phyloP scores from a whole-genome alignment of 2,888 invertebrate species.

The Protonemura montana region DNA sequence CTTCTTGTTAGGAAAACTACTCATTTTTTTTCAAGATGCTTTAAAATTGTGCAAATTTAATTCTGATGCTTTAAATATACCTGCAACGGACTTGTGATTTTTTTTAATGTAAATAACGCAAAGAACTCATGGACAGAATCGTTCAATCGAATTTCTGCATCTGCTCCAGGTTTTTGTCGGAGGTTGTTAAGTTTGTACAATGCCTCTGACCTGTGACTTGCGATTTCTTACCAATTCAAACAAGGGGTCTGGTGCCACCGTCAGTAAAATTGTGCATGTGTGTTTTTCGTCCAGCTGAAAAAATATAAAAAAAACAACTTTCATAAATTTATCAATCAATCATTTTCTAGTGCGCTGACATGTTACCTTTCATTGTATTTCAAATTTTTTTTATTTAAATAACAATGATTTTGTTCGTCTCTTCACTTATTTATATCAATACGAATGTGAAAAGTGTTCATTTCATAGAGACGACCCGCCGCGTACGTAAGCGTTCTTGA shows the following conservation, averaged over 20 bases:
- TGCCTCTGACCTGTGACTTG: background rate
- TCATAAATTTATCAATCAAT: background rate
- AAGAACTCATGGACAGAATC: background rate
- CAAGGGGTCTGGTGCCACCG: background rate
- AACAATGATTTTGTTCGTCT: background rate
- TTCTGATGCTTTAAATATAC: background rate
- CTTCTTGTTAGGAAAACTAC: background rate
- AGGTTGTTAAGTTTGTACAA: too few species aligned
- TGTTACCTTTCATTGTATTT: background rate
- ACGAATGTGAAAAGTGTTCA: background rate
- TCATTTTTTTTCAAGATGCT: background rate
- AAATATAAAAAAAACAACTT: background rate
- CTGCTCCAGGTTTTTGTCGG: background rate
- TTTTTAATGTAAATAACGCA: background rate
- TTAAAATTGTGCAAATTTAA: background rate
- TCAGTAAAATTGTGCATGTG: background rate
- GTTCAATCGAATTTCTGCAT: background rate
- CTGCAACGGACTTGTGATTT: background rate
- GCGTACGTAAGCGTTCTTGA: slow-evolving; percentile 2
- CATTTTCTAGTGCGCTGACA: background rate
- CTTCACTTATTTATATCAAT: background rate
- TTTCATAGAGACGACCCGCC: too few species aligned
- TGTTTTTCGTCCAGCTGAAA: background rate
- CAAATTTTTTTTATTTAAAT: background rate
- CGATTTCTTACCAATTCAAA: background rate